Evolutionary conservation across 1,140 invertebrate genomes (phyloP).

Genomic region (Batillaria attramentaria): DNA sequence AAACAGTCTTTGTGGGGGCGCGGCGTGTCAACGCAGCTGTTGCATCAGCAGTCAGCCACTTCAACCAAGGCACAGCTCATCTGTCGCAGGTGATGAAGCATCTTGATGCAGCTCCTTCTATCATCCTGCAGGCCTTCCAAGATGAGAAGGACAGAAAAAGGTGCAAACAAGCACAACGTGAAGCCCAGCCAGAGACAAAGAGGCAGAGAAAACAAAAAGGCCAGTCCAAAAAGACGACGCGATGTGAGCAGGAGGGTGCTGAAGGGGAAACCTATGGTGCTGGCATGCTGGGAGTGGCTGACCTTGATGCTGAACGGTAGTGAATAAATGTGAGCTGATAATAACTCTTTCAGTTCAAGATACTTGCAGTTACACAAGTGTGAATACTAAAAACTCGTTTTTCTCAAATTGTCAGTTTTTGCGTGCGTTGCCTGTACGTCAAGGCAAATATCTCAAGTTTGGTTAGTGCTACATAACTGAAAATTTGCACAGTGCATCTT

Average conservation of each 20-base stretch:
- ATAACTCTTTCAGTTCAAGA: not conserved
- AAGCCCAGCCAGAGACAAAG: not conserved
- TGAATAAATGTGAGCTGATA: not conserved
- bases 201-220: not conserved
- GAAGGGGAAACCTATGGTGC: not conserved
- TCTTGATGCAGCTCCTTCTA: not conserved
- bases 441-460: not conserved
- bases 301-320: not conserved
- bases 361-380: not conserved
- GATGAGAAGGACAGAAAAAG: not conserved
- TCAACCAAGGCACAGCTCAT: not conserved
- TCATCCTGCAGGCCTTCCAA: not conserved
- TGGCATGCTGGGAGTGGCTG: not conserved
- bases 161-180: not conserved
- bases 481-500: not conserved
- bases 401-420: not conserved
- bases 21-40: slow-evolving; percentile 2
- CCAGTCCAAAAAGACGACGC: not conserved
- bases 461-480: not conserved
- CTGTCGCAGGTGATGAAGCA: not conserved
- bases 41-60: not conserved
- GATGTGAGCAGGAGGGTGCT: not conserved
- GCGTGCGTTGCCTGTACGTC: not conserved
- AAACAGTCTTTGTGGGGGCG: not conserved
- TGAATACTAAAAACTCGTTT: not conserved